Base-by-base conservation (phyloP, 23 tunicate genomes). In the Diplosoma virens region DNA sequence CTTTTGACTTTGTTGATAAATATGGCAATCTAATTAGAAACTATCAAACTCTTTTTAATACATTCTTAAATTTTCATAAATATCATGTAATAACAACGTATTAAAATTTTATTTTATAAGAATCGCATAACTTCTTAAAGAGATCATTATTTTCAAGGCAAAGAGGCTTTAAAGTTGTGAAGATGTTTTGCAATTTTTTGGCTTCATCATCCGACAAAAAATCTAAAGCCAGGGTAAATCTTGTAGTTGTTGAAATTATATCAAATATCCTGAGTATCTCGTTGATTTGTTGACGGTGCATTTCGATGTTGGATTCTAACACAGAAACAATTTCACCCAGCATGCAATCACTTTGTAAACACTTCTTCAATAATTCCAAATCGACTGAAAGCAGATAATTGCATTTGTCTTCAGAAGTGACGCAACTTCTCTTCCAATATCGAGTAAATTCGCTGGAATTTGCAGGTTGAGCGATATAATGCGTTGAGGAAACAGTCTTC, bases 281-380 rank as follows among this genome's bases (percentile, higher is more conserved):
- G 2, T 41, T 34, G 5, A 21, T 3, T 32, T 87, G 25, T 1
- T 33, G 34, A 1, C 53, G 22, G 20, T 35, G 7, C 18, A 14
- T 28, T 0, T 55, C 83, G 3, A 20, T 17, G 17, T 18, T 30
- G 14, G 59, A 16, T 17, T 58, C 7, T 17, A 86, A 11, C 2
- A 27, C 75, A 37, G 33, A 0, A 5, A 90, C 55, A 25, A 90
- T 80, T 53, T 90, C 97, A 58, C 90, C 87, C 25, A 90, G 37
- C 23, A 89, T 90, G 33, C 86, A 84, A 46, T 90, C 97, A 11
- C 61, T 33, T n/a, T 37, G 32, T 46, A 90, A 79, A 26, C 84
- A 79, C 25, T 84, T 66, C 59, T 66, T 46, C 17, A 90, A 55
- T 9, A 5, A 45, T 3, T 66, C 69, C 7, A 5, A 1, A 4